Base-by-base conservation (phyloP, 92 coral and sea anemone species). In the Ricordea florida region DNA sequence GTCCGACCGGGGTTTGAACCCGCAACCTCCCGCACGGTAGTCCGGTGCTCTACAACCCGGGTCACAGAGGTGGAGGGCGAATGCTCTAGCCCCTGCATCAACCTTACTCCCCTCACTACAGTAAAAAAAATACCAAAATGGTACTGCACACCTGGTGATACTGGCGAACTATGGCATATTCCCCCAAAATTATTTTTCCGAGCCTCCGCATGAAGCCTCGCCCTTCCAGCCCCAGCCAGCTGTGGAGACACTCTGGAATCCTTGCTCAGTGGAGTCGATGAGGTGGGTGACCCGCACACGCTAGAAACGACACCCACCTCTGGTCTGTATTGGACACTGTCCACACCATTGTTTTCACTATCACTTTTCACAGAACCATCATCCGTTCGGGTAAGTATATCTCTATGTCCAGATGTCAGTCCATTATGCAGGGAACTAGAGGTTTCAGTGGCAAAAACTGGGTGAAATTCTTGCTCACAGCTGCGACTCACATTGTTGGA, bases 121-220 rank as follows among this genome's bases (percentile, higher is more conserved):
- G n/a, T 8, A 43, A 6, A 3, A 63, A 13, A 16, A 46, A 33
- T 2, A 47, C 46, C 17, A 32, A 70, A 51, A 10, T 1, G n/a
- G n/a, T 37, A 8, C 8, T 37, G 8, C 1, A 7, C 58, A 73
- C 80, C 80, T 45, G 80, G 8, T 3, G 26, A 11, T 18, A 42
- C 58, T 43, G 57, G 47, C 9, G 59, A 57, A 14, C 73, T 72
- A 55, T 24, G 63, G 23, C 47, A 24, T 41, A 72, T 82, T 4
- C 88, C 87, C 25, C 98, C 98, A 82, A 90, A 93, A 59, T 93
- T 90, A 30, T 79, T 90, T 62, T 74, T 76, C 42, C 85, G 64
- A 4, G 94, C 96, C 59, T 89, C 92, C 24, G 86, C 92, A 0
- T 56, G 70, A 51, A 90, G 76, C 60, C 77, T 86, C 49, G 96